Evolutionary conservation across 2,888 invertebrate species (phyloP).

Genomic region (Abrostola triplasia): DNA sequence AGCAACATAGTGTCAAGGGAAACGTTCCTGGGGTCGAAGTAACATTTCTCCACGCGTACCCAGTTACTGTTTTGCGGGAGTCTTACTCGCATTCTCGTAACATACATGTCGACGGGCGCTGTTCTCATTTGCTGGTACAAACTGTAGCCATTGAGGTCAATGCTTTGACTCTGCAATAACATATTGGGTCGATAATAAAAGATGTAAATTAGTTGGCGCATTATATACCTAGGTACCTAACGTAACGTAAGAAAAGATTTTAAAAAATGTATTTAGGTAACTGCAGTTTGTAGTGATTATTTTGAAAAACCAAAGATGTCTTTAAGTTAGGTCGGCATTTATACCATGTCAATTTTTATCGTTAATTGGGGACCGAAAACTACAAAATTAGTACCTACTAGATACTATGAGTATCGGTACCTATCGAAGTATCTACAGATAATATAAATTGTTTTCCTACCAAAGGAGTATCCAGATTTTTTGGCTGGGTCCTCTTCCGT

Average conservation of each 20-base stretch:
- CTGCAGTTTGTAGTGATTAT: no score
- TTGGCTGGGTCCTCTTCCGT: slow-evolving; percentile 87
- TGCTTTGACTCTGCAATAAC: slow-evolving; percentile 78
- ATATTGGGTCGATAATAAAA: slow-evolving; percentile 6
- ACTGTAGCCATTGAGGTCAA: slow-evolving; percentile 90
- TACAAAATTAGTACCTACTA: no score
- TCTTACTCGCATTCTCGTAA: slow-evolving; percentile 91
- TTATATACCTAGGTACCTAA: background rate
- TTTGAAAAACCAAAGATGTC: no score
- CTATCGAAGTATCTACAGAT: no score
- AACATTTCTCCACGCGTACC: slow-evolving; percentile 93
- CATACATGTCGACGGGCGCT: slow-evolving; percentile 91
- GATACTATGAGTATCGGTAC: no score
- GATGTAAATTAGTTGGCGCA: background rate
- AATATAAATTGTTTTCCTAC: slow-evolving; percentile 62
- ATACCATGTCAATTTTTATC: no score
- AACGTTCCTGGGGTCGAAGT: slow-evolving; percentile 92
- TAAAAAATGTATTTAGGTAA: no score
- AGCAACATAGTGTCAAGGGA: slow-evolving; percentile 93
- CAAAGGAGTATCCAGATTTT: slow-evolving; percentile 80
- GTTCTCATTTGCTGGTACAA: slow-evolving; percentile 89
- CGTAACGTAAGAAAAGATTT: background rate
- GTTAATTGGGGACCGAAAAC: no score
- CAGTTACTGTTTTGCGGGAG: slow-evolving; percentile 90
- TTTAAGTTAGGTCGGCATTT: no score